These are phyloP conservation scores for Nyctalus aviator DNA, from an alignment of 2,797 vertebrate genomes.

Conservation along the genomic window DNA sequence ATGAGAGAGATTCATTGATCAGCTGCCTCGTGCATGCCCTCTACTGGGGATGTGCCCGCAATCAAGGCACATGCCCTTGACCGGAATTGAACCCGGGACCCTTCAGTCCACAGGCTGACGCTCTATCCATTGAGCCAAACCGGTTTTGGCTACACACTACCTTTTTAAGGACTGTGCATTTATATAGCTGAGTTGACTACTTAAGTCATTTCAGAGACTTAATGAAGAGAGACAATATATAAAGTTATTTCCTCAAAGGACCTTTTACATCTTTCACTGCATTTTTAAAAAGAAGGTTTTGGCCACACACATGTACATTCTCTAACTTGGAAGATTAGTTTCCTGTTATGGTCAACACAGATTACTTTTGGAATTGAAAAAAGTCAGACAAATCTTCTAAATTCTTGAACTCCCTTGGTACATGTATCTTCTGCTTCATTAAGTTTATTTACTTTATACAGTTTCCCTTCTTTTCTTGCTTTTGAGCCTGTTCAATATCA, in stretches of 20 bases:
- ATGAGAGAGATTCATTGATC: too few relatives aligned
- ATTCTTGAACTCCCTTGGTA: conserved; percentile 58
- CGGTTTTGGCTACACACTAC: neutral
- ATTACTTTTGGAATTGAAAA: conserved; percentile 68
- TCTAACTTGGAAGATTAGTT: conserved; percentile 41
- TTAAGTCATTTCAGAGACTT: conserved; percentile 1
- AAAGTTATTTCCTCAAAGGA: neutral
- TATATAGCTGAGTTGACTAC: neutral
- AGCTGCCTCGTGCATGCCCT: too few relatives aligned
- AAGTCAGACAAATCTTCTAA: conserved; percentile 68
- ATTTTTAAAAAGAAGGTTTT: neutral
- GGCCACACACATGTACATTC: conserved; percentile 23
- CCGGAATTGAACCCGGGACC: too few relatives aligned
- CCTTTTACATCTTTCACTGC: neutral
- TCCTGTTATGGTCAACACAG: conserved; percentile 71
- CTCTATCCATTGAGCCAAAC: too few relatives aligned
- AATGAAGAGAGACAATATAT: neutral
- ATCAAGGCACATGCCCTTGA: too few relatives aligned
- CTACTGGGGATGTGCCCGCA: too few relatives aligned
- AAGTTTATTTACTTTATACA: conserved; percentile 74
- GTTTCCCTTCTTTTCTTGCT: conserved; percentile 64
- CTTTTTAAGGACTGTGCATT: neutral
- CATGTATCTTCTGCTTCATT: conserved; percentile 62
- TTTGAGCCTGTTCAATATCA: conserved; percentile 65
- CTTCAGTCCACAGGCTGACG: too few relatives aligned